Conservation (phyloP, 2,113 vertebrate species). For the Dendropsophus ebraccatus region DNA sequence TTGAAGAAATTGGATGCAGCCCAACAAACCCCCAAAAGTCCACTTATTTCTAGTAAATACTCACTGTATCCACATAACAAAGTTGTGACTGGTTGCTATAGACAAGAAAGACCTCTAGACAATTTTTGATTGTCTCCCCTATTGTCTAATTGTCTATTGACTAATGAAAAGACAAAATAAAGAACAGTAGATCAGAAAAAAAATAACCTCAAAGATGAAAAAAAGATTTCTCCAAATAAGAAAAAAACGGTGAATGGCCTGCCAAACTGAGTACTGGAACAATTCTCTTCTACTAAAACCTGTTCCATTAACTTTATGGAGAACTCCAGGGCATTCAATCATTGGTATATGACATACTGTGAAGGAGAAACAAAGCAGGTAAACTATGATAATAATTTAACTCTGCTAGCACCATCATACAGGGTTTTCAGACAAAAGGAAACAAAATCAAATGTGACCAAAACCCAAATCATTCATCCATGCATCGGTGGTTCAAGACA, state of each 20-base stretch:
- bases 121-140: too few relatives aligned
- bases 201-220: background rate
- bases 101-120: too few relatives aligned
- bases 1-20: too few relatives aligned
- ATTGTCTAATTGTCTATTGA: too few relatives aligned
- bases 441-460: conserved; percentile 27
- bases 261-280: background rate
- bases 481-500: conserved; percentile 19
- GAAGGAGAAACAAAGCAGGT: conserved; percentile 40
- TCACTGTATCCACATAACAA: background rate
- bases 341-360: conserved; percentile 15
- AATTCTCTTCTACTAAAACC: background rate
- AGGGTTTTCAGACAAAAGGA: background rate
- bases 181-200: background rate
- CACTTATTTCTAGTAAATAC: too few relatives aligned
- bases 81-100: too few relatives aligned
- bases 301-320: conserved; percentile 38
- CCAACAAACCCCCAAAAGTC: too few relatives aligned
- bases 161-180: background rate
- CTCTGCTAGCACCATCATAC: conserved; percentile 8
- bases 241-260: conserved; percentile 2
- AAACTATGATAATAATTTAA: conserved; percentile 29
- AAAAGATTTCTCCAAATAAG: background rate
- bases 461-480: conserved; percentile 15
- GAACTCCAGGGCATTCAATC: background rate